These are phyloP conservation scores for Sebastes schlegelii DNA, from an alignment of 2,113 vertebrate genomes.

Conservation along the genomic window DNA sequence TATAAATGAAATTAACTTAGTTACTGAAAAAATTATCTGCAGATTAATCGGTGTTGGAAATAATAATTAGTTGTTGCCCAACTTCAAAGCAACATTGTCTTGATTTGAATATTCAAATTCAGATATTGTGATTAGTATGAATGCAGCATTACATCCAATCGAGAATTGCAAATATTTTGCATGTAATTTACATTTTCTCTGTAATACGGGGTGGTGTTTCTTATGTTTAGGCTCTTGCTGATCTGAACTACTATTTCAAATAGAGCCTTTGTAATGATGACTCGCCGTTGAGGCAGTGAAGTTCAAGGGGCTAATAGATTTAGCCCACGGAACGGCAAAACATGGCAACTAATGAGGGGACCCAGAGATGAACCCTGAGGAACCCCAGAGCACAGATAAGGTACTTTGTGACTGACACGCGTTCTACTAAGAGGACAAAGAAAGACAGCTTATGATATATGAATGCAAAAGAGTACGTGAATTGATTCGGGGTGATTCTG, in stretches of 20 bases:
- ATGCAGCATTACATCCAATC: not conserved
- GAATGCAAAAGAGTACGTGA: not conserved
- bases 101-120: not conserved
- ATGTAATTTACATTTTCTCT: not conserved
- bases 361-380: conserved; percentile 17
- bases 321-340: not conserved
- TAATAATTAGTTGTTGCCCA: no score
- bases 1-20: not conserved
- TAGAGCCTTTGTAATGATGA: not conserved
- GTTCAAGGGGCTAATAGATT: not conserved
- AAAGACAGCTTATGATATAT: not conserved
- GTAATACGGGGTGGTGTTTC: not conserved
- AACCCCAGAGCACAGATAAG: not conserved
- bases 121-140: not conserved
- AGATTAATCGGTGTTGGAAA: not conserved
- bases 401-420: not conserved
- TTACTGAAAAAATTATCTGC: not conserved
- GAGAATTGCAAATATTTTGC: not conserved
- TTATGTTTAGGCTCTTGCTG: not conserved
- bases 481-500: not conserved
- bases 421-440: not conserved
- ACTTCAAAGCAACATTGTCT: not conserved
- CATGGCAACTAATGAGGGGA: not conserved
- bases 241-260: not conserved
- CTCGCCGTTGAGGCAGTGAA: not conserved